Base-by-base conservation (phyloP, 2,797 vertebrate genomes). In the Lerista edwardsae region DNA sequence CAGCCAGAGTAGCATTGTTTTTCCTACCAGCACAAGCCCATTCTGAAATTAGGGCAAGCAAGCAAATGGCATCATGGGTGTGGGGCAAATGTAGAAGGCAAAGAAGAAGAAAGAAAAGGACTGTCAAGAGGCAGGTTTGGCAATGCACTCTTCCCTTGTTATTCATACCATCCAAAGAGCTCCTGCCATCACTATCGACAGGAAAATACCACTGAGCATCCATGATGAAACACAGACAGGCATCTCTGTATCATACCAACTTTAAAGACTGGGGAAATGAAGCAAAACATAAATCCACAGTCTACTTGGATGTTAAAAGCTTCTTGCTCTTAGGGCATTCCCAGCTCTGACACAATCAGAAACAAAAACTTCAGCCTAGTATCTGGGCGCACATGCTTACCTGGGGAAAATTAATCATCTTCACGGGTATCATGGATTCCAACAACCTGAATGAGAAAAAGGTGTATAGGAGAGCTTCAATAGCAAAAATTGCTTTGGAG, bases 361-460 rank as follows among this genome's bases (percentile, higher is more conserved):
- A 19, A n/a, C n/a, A 57, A 81, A 71, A 41, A 41, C 27, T 47
- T 72, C 19, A 31, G 44, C 3, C 10, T 44, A 34, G 2, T 79
- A 34, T 81, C 55, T 55, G 74, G 47, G 23, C 19, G 27, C 55
- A 76, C 8, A 39, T 92, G 91, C 87, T 96, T 86, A 99, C 98
- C 97, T 99, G 98, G 36, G 98, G 98, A 92, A 99, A 99, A 95
- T 92, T 98, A 95, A 99, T 97, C 97, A 98, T 98, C 92, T 97
- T 97, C 85, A 98, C 92, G 3, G 98, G 98, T 91, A 99, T 97
- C 97, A 99, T 97, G 86, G 98, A 99, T 94, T 99, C 98, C 44
- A 99, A 91, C 76, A 99, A 94, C 91, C 98, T 99, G 95, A 59
- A 84, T 67, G 65, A 72, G 34, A 92, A 82, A 84, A 89, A 88